A percentile compares a stretch with the other conserved stretches of the same genome.
Evolutionary conservation across 2,797 vertebrate genomes (phyloP).

Genomic region (Novumbra hubbsi): DNA sequence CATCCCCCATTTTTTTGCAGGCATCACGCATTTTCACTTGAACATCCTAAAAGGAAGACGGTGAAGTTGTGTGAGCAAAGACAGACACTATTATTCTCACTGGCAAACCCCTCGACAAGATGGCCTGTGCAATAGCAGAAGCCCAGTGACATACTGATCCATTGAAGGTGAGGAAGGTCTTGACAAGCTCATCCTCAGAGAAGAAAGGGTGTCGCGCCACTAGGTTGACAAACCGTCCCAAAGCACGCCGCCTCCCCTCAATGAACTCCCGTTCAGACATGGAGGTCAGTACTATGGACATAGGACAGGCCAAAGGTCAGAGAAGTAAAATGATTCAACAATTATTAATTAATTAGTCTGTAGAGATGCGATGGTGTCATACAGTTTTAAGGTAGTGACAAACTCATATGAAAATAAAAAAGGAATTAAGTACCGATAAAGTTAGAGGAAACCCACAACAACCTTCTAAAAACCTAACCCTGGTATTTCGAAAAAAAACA

Average conservation of each 20-base stretch:
- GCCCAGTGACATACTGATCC: conserved; percentile 81
- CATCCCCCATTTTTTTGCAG: conserved; percentile 88
- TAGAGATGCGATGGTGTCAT: not conserved
- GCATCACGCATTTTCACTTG: conserved; percentile 89
- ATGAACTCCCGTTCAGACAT: conserved; percentile 93
- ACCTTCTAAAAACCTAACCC: too few species aligned
- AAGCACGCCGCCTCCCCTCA: conserved; percentile 86
- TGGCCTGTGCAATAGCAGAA: not conserved
- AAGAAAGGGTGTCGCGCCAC: conserved; percentile 93
- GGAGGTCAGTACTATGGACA: conserved; percentile 62
- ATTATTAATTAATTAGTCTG: too few species aligned
- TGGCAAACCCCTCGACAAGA: not conserved
- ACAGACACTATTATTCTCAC: conserved; percentile 21
- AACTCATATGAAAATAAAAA: too few species aligned
- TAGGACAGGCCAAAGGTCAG: conserved; percentile 9
- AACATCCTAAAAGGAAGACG: conserved; percentile 79
- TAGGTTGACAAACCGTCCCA: conserved; percentile 90
- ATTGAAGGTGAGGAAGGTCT: conserved; percentile 91
- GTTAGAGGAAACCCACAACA: too few species aligned
- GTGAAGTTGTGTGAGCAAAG: conserved; percentile 22
- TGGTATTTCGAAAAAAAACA: too few species aligned
- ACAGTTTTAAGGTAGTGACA: not conserved
- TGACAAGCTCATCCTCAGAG: conserved; percentile 87
- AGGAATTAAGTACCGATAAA: too few species aligned
- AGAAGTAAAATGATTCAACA: conserved; percentile 15